These are phyloP conservation scores for Gorsachius magnificus DNA, from an alignment of 2,797 vertebrate species.

Conservation along the genomic window DNA sequence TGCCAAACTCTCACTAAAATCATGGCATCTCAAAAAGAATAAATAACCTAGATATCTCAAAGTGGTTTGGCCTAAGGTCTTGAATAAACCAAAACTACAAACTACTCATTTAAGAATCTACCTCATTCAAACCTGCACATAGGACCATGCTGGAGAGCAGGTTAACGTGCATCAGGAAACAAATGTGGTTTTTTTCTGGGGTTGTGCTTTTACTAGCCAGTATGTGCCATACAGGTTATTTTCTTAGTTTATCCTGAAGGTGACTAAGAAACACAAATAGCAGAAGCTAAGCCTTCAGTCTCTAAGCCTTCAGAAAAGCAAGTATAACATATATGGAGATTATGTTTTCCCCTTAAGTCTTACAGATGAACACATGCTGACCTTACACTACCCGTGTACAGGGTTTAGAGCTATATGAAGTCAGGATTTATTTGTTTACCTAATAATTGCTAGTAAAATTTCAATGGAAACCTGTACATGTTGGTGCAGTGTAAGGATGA, in stretches of 20 bases:
- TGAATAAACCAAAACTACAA: not conserved
- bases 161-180: not conserved
- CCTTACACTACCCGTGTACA: not conserved
- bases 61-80: not conserved
- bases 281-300: not conserved
- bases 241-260: not conserved
- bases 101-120: not conserved
- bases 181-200: rapidly evolving
- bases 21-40: not conserved
- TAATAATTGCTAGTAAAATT: not conserved
- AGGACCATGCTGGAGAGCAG: not conserved
- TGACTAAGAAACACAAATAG: not conserved
- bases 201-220: not conserved
- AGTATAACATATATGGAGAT: not conserved
- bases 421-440: not conserved
- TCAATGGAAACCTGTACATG: not conserved
- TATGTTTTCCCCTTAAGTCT: not conserved
- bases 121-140: not conserved
- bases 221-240: not conserved
- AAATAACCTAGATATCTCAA: not conserved
- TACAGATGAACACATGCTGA: rapidly evolving
- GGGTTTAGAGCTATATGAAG: not conserved
- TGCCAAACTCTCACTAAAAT: not conserved
- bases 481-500: not conserved
- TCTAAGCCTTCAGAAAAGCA: not conserved